Percentiles rank a stretch among this genome's conserved stretches.
phyloP scores from a whole-genome alignment of 2,113 vertebrate species.

The Etheostoma cragini region DNA sequence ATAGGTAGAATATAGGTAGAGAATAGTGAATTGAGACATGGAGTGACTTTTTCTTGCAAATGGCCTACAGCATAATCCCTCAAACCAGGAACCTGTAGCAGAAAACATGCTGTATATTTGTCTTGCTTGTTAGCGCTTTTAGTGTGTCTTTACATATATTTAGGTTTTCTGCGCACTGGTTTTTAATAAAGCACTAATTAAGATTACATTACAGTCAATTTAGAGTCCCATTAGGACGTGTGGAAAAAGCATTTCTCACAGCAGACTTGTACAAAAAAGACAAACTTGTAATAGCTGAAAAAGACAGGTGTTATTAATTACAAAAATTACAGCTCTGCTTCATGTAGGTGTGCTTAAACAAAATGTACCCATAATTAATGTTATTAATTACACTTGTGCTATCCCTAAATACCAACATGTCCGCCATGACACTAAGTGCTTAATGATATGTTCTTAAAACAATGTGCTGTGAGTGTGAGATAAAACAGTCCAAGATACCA shows the following conservation, averaged over 20 bases:
- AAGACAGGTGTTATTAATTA: constrained; percentile 8
- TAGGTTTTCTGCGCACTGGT: not conserved
- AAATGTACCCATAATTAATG: not conserved
- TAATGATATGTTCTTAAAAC: not conserved
- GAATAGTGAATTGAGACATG: not conserved
- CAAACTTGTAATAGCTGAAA: constrained; percentile 1
- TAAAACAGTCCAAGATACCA: not conserved
- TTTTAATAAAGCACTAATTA: not conserved
- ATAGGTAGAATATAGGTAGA: not conserved
- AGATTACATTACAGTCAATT: too few relatives aligned
- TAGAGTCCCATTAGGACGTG: not conserved
- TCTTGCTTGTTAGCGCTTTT: not conserved
- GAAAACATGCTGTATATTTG: not conserved
- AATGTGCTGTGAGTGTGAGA: not conserved
- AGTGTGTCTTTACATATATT: not conserved
- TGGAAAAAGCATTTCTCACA: not conserved
- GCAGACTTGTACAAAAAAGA: not conserved
- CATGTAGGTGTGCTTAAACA: not conserved
- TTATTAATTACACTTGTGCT: not conserved
- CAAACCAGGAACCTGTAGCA: not conserved
- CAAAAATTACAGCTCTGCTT: not conserved
- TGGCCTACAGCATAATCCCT: too few relatives aligned
- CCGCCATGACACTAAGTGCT: not conserved
- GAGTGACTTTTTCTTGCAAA: not conserved
- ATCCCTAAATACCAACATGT: constrained; percentile 1